Conservation (phyloP, 2,888 invertebrate genomes). For the Cepaea hortensis region DNA sequence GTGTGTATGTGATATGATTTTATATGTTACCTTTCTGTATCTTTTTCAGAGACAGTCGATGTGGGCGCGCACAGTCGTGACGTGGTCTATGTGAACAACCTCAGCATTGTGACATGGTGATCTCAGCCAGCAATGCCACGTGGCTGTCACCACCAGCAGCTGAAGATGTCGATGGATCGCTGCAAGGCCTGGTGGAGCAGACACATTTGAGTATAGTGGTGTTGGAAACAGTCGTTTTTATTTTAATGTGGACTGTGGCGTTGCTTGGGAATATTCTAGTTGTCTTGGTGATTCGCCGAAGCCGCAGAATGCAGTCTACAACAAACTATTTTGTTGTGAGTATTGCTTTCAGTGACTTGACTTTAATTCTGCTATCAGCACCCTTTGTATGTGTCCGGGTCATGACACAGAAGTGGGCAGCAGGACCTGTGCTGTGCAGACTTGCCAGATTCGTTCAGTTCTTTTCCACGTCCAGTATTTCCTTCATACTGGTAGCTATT, state of each 20-base stretch:
- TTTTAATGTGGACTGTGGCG: conserved; percentile 59
- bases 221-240: conserved; percentile 49
- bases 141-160: not conserved
- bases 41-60: no score
- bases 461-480: conserved; percentile 58
- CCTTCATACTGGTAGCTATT: conserved; percentile 67
- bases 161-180: conserved; percentile 22
- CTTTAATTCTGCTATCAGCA: conserved; percentile 59
- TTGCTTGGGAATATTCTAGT: conserved; percentile 69
- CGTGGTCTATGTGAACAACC: not conserved
- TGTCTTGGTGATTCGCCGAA: conserved; percentile 72
- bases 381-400: conserved; percentile 64
- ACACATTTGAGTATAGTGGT: conserved; percentile 5
- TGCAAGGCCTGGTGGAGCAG: conserved; percentile 24
- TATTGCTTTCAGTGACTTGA: conserved; percentile 66
- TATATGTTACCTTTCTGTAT: no score
- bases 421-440: conserved; percentile 67
- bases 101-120: not conserved
- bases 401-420: conserved; percentile 60
- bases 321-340: conserved; percentile 75
- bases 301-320: conserved; percentile 74
- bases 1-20: no score
- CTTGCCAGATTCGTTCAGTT: conserved; percentile 65
- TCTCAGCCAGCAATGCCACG: not conserved
- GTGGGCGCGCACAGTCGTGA: no score